These are phyloP conservation scores for Pogonophryne albipinna DNA, from an alignment of 2,797 vertebrate species.

Conservation along the genomic window DNA sequence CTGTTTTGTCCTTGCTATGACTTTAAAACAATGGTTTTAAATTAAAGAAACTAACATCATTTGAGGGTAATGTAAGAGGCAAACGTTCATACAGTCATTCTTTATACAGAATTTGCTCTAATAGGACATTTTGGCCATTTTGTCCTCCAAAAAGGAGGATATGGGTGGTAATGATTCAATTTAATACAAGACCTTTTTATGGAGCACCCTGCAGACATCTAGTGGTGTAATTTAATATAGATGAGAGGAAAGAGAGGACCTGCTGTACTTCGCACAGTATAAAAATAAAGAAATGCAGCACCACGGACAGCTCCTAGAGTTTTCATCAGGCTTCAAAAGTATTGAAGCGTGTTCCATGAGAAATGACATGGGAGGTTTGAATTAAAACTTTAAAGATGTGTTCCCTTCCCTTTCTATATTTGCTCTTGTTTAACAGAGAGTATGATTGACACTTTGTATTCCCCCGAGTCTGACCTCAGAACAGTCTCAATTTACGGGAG, in stretches of 20 bases:
- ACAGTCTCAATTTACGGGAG: neutral
- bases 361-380: neutral
- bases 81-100: neutral
- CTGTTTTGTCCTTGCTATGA: neutral
- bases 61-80: neutral
- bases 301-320: slow-evolving; percentile 54
- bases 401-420: neutral
- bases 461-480: neutral
- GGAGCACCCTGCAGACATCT: slow-evolving; percentile 7
- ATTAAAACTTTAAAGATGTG: neutral
- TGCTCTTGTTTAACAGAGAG: slow-evolving; percentile 1
- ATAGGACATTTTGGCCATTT: neutral
- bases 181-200: slow-evolving; percentile 3
- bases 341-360: neutral
- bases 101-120: neutral
- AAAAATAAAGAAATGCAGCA: slow-evolving; percentile 42
- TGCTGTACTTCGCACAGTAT: neutral
- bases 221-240: slow-evolving; percentile 29
- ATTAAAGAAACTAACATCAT: neutral
- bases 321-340: neutral
- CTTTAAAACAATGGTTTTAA: neutral
- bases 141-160: neutral
- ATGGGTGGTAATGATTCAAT: neutral
- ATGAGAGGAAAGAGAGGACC: slow-evolving; percentile 13
- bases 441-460: neutral